phyloP scores from a whole-genome alignment of 2,113 vertebrate genomes.

The Taurulus bubalis region DNA sequence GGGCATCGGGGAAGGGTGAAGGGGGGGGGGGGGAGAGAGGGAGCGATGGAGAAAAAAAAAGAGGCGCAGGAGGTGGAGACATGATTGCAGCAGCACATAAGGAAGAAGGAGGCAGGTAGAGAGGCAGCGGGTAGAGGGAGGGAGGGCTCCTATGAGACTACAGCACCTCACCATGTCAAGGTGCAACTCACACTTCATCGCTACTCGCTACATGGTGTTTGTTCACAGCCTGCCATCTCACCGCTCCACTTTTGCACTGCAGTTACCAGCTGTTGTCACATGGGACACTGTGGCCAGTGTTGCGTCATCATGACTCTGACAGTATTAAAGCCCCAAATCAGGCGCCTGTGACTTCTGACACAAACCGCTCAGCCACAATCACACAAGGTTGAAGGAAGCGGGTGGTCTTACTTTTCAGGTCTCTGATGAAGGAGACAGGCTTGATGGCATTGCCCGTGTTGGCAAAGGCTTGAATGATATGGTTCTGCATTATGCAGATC shows the following conservation, averaged over 20 bases:
- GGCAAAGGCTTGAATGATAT: slow-evolving; percentile 93
- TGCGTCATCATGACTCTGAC: slow-evolving; percentile 24
- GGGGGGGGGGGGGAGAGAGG: too few species aligned
- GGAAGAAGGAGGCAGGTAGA: slow-evolving; percentile 37
- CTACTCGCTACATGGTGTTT: slow-evolving; percentile 26
- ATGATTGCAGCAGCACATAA: slow-evolving; percentile 68
- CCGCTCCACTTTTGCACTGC: slow-evolving; percentile 45
- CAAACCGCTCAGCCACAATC: slow-evolving; percentile 13
- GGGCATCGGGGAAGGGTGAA: slow-evolving; percentile 55
- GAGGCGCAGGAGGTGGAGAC: slow-evolving; percentile 50
- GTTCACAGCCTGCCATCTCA: slow-evolving; percentile 55
- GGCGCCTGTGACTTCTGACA: not conserved
- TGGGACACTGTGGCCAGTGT: slow-evolving; percentile 13
- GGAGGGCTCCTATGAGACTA: slow-evolving; percentile 38
- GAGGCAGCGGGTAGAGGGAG: not conserved
- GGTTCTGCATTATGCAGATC: slow-evolving; percentile 98
- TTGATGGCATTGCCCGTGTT: slow-evolving; percentile 95
- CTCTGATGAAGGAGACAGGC: slow-evolving; percentile 92
- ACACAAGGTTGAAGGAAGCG: not conserved
- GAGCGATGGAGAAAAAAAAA: not conserved
- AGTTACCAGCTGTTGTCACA: slow-evolving; percentile 49
- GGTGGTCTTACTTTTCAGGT: slow-evolving; percentile 92
- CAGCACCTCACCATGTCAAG: slow-evolving; percentile 41
- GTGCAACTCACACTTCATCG: slow-evolving; percentile 49
- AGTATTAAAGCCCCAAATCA: slow-evolving; percentile 12